Conservation (phyloP, 2,797 vertebrate genomes). For the Champsocephalus gunnari region DNA sequence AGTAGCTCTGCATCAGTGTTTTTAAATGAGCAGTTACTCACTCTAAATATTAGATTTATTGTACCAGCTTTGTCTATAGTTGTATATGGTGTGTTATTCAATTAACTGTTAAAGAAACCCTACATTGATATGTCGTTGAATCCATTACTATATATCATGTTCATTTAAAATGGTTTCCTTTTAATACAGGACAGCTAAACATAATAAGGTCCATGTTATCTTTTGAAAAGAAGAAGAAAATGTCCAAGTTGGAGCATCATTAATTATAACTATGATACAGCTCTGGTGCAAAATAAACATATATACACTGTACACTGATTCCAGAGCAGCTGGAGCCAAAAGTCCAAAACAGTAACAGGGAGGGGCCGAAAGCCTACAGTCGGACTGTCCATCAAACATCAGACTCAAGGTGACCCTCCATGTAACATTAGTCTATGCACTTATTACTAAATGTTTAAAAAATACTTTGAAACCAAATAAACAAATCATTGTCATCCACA, state of each 20-base stretch:
- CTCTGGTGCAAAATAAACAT: constrained; percentile 62
- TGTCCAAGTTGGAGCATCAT: constrained; percentile 50
- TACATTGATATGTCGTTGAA: constrained; percentile 31
- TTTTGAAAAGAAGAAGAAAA: constrained; percentile 34
- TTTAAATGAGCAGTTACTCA: constrained; percentile 45
- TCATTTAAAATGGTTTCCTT: constrained; percentile 25
- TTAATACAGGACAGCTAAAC: constrained; percentile 38
- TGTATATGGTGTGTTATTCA: constrained; percentile 25
- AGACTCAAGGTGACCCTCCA: constrained; percentile 17
- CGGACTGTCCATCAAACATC: constrained; percentile 29
- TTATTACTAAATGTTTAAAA: not conserved
- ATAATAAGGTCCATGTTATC: constrained; percentile 28
- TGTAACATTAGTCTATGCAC: constrained; percentile 21
- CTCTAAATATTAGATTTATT: constrained; percentile 53
- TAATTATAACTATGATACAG: constrained; percentile 69
- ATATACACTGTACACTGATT: constrained; percentile 68
- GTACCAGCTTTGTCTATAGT: constrained; percentile 38
- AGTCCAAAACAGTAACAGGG: constrained; percentile 47
- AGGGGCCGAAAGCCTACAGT: constrained; percentile 22
- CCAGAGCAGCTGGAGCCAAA: constrained; percentile 50
- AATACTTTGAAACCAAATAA: not conserved
- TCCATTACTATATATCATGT: constrained; percentile 30
- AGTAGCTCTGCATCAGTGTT: constrained; percentile 45
- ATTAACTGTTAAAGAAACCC: constrained; percentile 29
- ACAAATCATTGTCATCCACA: not conserved